Percentiles rank a stretch among this genome's conserved stretches.
phyloP scores from a whole-genome alignment of 2,797 vertebrate species.

The Enteromius argenteus region DNA sequence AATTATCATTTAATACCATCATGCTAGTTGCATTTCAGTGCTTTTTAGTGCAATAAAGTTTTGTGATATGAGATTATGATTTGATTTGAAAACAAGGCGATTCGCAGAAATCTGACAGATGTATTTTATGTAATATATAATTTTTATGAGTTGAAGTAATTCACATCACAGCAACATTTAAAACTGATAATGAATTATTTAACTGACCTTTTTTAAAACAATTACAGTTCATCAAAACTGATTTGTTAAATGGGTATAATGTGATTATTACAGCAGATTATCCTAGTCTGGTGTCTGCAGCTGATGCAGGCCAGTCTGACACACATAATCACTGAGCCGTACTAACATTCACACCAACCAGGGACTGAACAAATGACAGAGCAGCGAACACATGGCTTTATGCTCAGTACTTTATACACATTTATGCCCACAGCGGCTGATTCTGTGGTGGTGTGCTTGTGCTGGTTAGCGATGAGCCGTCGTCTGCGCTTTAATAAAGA shows the following conservation, averaged over 20 bases:
- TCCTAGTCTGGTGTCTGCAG: conserved; percentile 3
- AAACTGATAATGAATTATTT: not conserved
- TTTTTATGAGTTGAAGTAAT: not conserved
- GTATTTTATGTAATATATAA: not conserved
- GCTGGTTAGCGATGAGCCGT: conserved; percentile 32
- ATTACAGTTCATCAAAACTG: not conserved
- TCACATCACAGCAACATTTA: not conserved
- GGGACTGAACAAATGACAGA: conserved; percentile 14
- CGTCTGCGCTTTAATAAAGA: conserved; percentile 53
- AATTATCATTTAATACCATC: not conserved
- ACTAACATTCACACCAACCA: conserved; percentile 39
- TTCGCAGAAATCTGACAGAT: not conserved
- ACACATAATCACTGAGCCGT: conserved; percentile 59
- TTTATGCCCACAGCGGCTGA: not conserved
- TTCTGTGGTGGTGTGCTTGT: not conserved
- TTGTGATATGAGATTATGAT: not conserved
- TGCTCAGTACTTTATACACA: not conserved
- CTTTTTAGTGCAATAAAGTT: not conserved
- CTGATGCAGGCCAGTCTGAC: conserved; percentile 40
- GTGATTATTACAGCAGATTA: conserved; percentile 12
- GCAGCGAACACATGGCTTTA: not conserved
- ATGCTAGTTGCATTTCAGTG: not conserved
- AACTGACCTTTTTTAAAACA: not conserved
- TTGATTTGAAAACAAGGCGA: not conserved
- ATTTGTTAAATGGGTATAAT: conserved; percentile 14